Evolutionary conservation across 2,113 vertebrate genomes (phyloP), one percentile per base, ranked within the genome.

Genomic region (Mellivora capensis): DNA sequence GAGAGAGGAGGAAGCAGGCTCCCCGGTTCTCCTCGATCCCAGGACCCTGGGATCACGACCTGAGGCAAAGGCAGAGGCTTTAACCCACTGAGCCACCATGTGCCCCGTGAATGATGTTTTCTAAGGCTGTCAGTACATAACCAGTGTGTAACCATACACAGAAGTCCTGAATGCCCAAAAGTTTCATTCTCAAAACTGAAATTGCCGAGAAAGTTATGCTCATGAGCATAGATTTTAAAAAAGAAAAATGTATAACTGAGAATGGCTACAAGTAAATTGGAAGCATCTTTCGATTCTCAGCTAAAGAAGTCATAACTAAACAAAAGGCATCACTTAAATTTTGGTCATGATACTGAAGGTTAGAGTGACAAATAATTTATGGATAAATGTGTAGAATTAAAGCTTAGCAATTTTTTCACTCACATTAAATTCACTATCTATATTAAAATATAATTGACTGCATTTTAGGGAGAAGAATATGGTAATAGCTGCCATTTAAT

Each of bases 211-310:
- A 87, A 54, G 18, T 37, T 79, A 93, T 69, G 13, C n/a, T 88
- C 39, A 81, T 27, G 21, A 91, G 31, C 25, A 47, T 37, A 76
- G 4, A 3, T 88, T 88, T 96, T 76, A 8, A 61, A 93, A 67
- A 91, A 49, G 23, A 74, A 91, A 95, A 84, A n/a, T 8, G 11
- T 4, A 1, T 49, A 47, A 42, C 31, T 83, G 42, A 79, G 87
- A 84, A 88, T 82, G 42, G 7, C 84, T 83, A 10, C 39, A 85
- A 54, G 67, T 84, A 31, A 72, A 4, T 79, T 61, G 93, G 86
- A 93, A 83, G 81, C 57, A 94, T 81, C n/a, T 85, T 80, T 85
- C 79, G 42, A 86, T 93, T 87, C 25, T 92, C 44, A 91, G 39
- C 69, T 64, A 47, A 85, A 44, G 49, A 81, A 20, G 2, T 7